Percentiles rank a stretch among this genome's conserved stretches.
phyloP scores from a whole-genome alignment of 2,113 vertebrate species.

The Sinocyclocheilus maitianheensis region DNA sequence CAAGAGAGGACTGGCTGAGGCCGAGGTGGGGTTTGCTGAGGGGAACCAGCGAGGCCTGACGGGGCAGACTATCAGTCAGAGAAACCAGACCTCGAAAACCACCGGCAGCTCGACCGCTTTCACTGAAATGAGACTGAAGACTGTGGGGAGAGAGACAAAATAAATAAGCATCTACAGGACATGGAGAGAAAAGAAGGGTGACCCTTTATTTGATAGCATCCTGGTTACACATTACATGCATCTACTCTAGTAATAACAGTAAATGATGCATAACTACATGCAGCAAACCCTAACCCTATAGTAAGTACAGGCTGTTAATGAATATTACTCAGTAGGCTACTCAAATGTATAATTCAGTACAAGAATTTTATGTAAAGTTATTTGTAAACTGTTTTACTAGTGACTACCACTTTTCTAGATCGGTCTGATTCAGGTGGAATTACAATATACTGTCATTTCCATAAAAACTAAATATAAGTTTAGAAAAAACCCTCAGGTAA shows the following conservation, averaged over 20 bases:
- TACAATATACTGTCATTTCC: neutral
- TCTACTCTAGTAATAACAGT: no score
- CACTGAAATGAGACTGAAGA: constrained; percentile 72
- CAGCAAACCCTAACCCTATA: no score
- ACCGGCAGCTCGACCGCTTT: constrained; percentile 43
- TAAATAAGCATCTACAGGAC: neutral
- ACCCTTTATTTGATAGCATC: no score
- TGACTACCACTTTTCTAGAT: neutral
- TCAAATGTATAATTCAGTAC: neutral
- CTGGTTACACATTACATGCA: no score
- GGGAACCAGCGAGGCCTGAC: constrained; percentile 58
- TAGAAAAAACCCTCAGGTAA: no score
- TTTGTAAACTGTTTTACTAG: neutral
- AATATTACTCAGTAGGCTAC: no score
- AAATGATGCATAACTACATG: no score
- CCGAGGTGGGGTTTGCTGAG: constrained; percentile 57
- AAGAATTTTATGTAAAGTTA: neutral
- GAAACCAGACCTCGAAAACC: neutral
- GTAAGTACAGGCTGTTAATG: no score
- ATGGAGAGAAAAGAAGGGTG: neutral
- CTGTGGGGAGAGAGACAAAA: constrained; percentile 51
- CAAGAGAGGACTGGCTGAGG: constrained; percentile 59
- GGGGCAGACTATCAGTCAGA: constrained; percentile 69
- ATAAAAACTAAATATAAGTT: neutral
- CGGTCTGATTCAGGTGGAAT: neutral